Conservation (phyloP, 1,140 invertebrate genomes). For the Achatina immaculata region DNA sequence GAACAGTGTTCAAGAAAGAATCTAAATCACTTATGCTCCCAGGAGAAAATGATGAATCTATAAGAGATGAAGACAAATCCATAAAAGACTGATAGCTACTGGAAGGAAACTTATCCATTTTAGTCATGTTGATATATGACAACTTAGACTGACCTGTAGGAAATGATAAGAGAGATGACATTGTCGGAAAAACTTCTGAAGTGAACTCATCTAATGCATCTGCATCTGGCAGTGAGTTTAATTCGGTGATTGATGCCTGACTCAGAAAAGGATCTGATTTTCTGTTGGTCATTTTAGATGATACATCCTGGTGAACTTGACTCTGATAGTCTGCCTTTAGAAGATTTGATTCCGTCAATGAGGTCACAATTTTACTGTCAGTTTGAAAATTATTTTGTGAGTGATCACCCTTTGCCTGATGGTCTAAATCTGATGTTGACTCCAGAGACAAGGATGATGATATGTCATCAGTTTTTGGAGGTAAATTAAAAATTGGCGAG, state of each 20-base stretch:
- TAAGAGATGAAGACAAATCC: not conserved
- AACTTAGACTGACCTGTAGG: not conserved
- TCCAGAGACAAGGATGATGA: not conserved
- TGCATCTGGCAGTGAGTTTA: not conserved
- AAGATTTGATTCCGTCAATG: not conserved
- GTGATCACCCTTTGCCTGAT: not conserved
- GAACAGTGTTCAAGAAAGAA: not conserved
- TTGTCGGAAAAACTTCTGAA: not conserved
- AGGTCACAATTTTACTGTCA: not conserved
- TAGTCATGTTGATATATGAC: not conserved
- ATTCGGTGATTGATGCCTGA: not conserved
- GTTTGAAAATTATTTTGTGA: not conserved
- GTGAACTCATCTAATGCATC: not conserved
- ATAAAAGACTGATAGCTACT: not conserved
- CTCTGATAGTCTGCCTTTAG: not conserved
- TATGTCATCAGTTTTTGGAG: not conserved
- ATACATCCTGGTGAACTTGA: not conserved
- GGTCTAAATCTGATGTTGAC: not conserved
- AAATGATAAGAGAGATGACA: not conserved
- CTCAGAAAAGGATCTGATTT: conserved; percentile 18
- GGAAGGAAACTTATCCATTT: not conserved
- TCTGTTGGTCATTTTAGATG: not conserved
- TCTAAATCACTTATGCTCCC: too few species aligned
- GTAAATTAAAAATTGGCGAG: not conserved
- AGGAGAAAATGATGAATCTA: too few species aligned